These are phyloP conservation scores for Keiferia lycopersicella DNA, from an alignment of 2,888 invertebrate species.

Conservation along the genomic window DNA sequence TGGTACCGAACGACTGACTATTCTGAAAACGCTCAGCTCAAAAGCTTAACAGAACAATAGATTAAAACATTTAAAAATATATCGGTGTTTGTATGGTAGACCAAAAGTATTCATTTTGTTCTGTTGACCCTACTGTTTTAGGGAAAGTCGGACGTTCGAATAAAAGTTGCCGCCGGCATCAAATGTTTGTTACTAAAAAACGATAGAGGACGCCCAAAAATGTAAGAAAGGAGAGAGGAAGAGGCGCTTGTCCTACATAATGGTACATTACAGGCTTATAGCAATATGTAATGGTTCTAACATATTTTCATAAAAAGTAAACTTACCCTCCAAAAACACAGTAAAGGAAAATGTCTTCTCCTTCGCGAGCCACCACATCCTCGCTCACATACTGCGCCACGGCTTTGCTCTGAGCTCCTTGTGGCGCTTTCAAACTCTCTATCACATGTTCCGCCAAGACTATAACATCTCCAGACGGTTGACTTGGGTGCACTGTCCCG, in stretches of 20 bases:
- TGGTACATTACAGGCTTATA: neutral
- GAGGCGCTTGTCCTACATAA: neutral
- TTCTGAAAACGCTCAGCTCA: too few species aligned
- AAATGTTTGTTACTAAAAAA: too few species aligned
- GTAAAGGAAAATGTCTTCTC: conserved; percentile 57
- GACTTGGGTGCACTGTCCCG: conserved; percentile 52
- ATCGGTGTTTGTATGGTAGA: too few species aligned
- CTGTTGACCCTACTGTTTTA: too few species aligned
- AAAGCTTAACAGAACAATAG: too few species aligned
- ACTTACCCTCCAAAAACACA: conserved; percentile 73
- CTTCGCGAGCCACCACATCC: conserved; percentile 52
- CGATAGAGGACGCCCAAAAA: too few species aligned
- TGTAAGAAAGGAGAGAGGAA: neutral
- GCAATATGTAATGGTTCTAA: neutral
- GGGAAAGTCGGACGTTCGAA: too few species aligned
- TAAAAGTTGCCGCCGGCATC: too few species aligned
- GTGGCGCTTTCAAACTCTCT: conserved; percentile 41
- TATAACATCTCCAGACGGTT: conserved; percentile 41
- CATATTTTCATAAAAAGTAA: neutral
- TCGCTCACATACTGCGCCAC: conserved; percentile 57
- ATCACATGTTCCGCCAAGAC: conserved; percentile 58
- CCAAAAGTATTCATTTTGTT: too few species aligned
- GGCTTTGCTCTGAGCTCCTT: conserved; percentile 50
- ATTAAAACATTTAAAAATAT: too few species aligned
- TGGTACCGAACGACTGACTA: too few species aligned